Conservation (phyloP, 2,797 vertebrate genomes). For the Muscicapa striata region DNA sequence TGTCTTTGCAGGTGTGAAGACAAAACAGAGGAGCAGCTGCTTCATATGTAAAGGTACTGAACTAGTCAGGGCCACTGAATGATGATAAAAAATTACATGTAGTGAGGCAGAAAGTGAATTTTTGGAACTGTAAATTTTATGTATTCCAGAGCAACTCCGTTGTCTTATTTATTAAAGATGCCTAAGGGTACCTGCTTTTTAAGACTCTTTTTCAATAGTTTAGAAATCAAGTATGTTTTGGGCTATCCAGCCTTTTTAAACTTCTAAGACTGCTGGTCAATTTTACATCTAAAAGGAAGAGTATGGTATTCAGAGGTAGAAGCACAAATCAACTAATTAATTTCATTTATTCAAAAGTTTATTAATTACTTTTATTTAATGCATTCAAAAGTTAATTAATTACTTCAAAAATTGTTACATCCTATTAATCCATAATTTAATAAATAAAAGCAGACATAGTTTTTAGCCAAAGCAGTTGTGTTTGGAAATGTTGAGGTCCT, state of each 20-base stretch:
- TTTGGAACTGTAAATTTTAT: not conserved
- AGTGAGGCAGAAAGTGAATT: not conserved
- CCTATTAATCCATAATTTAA: not conserved
- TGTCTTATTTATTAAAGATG: not conserved
- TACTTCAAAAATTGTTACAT: not conserved
- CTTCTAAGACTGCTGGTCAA: not conserved
- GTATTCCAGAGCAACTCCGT: not conserved
- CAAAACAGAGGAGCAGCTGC: constrained; percentile 32
- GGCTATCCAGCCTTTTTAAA: not conserved
- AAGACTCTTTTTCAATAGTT: not conserved
- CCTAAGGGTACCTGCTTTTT: not conserved
- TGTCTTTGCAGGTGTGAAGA: constrained; percentile 40
- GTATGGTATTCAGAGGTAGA: not conserved
- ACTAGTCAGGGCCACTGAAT: not conserved
- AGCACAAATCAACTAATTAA: not conserved
- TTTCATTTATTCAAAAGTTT: not conserved
- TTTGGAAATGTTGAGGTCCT: not conserved
- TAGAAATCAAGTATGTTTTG: not conserved
- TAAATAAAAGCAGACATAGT: not conserved
- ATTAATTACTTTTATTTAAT: not conserved
- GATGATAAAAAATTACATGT: not conserved
- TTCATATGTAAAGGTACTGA: not conserved
- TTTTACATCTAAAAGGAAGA: not conserved
- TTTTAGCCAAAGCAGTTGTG: not conserved
- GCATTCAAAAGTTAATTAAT: not conserved